phyloP scores from a whole-genome alignment of 1,140 invertebrate species.

The Hermetia illucens region DNA sequence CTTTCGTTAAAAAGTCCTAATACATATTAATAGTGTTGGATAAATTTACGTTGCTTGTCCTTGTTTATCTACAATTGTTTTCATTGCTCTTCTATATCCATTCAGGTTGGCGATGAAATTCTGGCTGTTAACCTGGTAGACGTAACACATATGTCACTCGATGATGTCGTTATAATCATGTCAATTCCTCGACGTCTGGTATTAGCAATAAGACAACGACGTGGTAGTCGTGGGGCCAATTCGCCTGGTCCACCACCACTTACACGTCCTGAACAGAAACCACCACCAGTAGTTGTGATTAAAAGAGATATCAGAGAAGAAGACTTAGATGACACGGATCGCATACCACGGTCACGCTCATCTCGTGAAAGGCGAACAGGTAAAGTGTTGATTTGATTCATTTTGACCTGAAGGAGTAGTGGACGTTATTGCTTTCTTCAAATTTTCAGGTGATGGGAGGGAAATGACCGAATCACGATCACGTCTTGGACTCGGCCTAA shows the following conservation, averaged over 20 bases:
- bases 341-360: slow-evolving; percentile 29
- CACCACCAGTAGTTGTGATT: slow-evolving; percentile 84
- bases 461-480: slow-evolving; percentile 60
- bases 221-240: slow-evolving; percentile 43
- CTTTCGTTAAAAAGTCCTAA: too few relatives aligned
- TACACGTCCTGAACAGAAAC: slow-evolving; percentile 59
- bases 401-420: too few relatives aligned
- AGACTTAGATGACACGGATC: slow-evolving; percentile 43
- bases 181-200: slow-evolving; percentile 92
- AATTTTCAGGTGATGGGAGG: slow-evolving; percentile 45
- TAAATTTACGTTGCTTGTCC: too few relatives aligned
- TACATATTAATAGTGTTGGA: too few relatives aligned
- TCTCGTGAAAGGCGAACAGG: slow-evolving; percentile 36
- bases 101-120: slow-evolving; percentile 97
- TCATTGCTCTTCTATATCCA: too few relatives aligned
- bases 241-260: slow-evolving; percentile 47
- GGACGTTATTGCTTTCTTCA: slow-evolving; percentile 3
- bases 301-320: slow-evolving; percentile 83
- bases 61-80: too few relatives aligned
- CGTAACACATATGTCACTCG: slow-evolving; percentile 91
- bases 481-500: slow-evolving; percentile 49
- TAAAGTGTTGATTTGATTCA: slow-evolving; percentile 22
- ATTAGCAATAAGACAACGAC: slow-evolving; percentile 71
- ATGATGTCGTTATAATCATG: slow-evolving; percentile 99
- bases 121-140: slow-evolving; percentile 94